Conservation (phyloP, 2,113 vertebrate genomes). For the Ifrita kowaldi region DNA sequence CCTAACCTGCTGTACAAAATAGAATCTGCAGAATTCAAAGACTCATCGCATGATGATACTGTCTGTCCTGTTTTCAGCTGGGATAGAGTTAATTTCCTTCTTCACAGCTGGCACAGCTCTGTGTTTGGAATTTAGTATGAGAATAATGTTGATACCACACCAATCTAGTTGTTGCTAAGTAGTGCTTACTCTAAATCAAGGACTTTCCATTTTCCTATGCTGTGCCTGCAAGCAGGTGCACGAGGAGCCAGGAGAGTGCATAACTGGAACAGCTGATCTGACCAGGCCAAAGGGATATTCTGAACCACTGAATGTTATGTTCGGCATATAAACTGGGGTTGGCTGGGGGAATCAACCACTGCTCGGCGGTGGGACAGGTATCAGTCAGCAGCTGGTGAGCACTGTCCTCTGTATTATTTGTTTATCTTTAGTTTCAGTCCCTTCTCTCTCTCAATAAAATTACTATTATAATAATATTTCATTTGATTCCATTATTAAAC, state of each 20-base stretch:
- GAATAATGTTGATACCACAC: background rate
- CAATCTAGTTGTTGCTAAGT: background rate
- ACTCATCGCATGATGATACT: background rate
- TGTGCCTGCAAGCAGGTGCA: background rate
- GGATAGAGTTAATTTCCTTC: background rate
- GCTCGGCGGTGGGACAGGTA: fast-evolving
- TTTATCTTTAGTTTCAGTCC: background rate
- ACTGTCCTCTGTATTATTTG: background rate
- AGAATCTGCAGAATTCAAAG: background rate
- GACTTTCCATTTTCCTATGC: background rate
- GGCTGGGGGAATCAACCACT: background rate
- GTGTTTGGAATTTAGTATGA: background rate
- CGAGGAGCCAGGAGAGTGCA: background rate
- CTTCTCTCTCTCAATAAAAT: background rate
- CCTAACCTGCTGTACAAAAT: background rate
- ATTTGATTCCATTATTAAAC: background rate
- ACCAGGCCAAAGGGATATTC: background rate
- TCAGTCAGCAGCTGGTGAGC: fast-evolving
- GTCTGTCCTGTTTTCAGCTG: background rate
- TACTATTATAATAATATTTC: background rate
- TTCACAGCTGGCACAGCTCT: background rate
- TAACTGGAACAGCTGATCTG: background rate
- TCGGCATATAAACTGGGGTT: background rate
- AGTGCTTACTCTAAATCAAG: background rate
- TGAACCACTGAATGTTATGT: background rate